These are phyloP conservation scores for Caenorhabditis elegans DNA, from an alignment of 1,140 invertebrate species.

Conservation along the genomic window WBcel235 BX284605.5:5795001-5795500, in stretches of 20 bases:
- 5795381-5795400: too few species aligned
- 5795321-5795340: too few species aligned
- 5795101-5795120: slow-evolving; percentile 50
- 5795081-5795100: neutral
- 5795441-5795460: too few species aligned
- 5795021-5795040: slow-evolving; percentile 64
- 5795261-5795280: too few species aligned
- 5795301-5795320: too few species aligned
- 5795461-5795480: too few species aligned
- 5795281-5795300: too few species aligned
- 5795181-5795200: slow-evolving; percentile 80
- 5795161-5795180: slow-evolving; percentile 87
- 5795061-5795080: slow-evolving; percentile 49
- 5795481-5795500: too few species aligned
- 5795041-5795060: slow-evolving; percentile 65
- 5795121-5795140: slow-evolving; percentile 83
- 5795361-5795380: too few species aligned
- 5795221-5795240: slow-evolving; percentile 70
- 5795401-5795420: too few species aligned
- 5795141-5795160: slow-evolving; percentile 92
- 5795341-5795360: too few species aligned
- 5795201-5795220: slow-evolving; percentile 81
- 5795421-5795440: too few species aligned
- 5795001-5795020: slow-evolving; percentile 60
- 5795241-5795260: neutral